Evolutionary conservation across 2,113 vertebrate species (phyloP).

Genomic region (Terrapene triunguis): DNA sequence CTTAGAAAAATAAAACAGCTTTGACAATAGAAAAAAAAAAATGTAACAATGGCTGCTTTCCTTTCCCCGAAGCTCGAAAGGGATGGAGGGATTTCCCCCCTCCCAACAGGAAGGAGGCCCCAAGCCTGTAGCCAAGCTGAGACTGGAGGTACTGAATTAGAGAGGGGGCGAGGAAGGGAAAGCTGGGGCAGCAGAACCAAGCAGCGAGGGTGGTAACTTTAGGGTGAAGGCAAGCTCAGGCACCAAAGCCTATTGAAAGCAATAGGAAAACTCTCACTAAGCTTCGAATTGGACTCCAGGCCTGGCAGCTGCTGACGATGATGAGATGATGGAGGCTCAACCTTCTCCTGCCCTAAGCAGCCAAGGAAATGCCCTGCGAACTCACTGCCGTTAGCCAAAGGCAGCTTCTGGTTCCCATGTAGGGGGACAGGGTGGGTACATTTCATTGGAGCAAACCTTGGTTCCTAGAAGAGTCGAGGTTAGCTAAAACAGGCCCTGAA

Average conservation of each 20-base stretch:
- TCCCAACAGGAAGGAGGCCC: neutral
- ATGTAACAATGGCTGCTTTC: neutral
- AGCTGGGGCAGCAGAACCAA: too few relatives aligned
- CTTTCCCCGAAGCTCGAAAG: neutral
- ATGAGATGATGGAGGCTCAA: neutral
- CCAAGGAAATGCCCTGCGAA: neutral
- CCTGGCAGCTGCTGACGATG: too few relatives aligned
- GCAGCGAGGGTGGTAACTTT: too few relatives aligned
- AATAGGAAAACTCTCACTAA: fast-evolving
- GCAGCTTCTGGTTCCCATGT: neutral
- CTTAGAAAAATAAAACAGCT: neutral
- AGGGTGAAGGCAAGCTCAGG: too few relatives aligned
- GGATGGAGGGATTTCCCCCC: neutral
- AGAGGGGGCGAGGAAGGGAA: neutral
- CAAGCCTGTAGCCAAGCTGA: neutral
- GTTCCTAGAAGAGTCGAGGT: neutral
- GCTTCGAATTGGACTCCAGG: too few relatives aligned
- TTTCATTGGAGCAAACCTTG: neutral
- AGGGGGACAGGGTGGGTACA: neutral
- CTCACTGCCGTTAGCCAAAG: neutral
- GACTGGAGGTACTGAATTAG: neutral
- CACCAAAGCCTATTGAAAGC: neutral
- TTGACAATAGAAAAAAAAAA: neutral
- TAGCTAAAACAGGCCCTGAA: neutral
- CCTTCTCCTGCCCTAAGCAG: neutral